Base-by-base conservation (phyloP, 2,888 invertebrate species). In the Neoscelio sp. region DNA sequence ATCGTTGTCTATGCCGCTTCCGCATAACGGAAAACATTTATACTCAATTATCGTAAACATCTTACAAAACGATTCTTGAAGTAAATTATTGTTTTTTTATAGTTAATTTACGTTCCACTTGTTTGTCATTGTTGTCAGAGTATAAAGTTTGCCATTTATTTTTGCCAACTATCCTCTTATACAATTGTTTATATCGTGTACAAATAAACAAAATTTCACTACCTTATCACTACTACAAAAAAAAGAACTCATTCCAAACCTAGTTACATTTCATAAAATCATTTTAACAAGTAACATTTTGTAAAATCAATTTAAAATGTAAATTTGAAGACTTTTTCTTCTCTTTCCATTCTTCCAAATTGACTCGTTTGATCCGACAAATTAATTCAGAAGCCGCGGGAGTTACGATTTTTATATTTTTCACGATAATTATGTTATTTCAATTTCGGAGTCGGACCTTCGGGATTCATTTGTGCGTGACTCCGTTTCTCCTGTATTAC, bases 1-100 rank as follows among this genome's bases (percentile, higher is more conserved):
- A 65, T 58, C 71, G 75, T 56, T 70, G 58, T 70, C 67, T 70
- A 64, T 60, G 56, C 48, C 46, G 68, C 70, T 74, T 79, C 75
- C 73, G 78, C 62, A 42, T 75, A 79, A 62, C 60, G 18, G 62
- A 70, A n/a, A 62, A 68, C 58, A 68, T 73, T 68, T 54, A 67
- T 38, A 42, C 56, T 52, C 28, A 46, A 68, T 60, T 48, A 62
- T 76, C 56, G 35, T 46, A 33, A 38, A 12, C 42, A 58, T 44
- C n/a, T 26, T 12, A 1, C n/a, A 12, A 23, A 26, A n/a, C n/a
- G n/a, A n/a, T n/a, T n/a, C n/a, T n/a, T n/a, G n/a, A n/a, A n/a
- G n/a, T n/a, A 64, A 10, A 28, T 50, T 33, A 17, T 33, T 10
- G 28, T 28, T 12, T 23, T 13, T 6, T 13, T 5, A 38, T 38